Evolutionary conservation across 2,113 vertebrate species (phyloP).

Genomic region (Calcarius ornatus): DNA sequence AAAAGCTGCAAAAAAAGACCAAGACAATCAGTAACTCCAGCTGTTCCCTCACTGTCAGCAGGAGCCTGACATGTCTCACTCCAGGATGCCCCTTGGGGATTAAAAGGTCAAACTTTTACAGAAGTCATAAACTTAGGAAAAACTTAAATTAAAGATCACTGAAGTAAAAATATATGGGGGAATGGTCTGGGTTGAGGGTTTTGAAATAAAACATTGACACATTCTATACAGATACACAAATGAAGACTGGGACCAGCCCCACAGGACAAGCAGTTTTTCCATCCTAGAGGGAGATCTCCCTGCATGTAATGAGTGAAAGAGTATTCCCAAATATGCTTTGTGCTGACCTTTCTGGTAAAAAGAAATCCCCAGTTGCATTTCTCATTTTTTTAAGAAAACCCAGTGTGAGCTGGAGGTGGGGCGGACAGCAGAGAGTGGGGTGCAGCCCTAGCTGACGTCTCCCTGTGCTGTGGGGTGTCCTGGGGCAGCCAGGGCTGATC

Average conservation of each 20-base stretch:
- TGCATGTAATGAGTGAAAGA: background rate
- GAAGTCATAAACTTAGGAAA: background rate
- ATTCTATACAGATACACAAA: background rate
- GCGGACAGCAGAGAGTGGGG: background rate
- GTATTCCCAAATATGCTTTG: background rate
- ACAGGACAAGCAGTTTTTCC: background rate
- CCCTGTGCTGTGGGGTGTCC: background rate
- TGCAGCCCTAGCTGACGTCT: background rate
- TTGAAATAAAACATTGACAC: background rate
- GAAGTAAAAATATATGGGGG: background rate
- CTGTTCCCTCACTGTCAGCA: background rate
- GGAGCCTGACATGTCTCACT: background rate
- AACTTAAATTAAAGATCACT: background rate
- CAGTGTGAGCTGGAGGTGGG: background rate
- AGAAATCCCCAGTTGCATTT: background rate
- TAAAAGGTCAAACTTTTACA: background rate
- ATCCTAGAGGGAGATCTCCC: background rate
- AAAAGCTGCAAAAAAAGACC: background rate
- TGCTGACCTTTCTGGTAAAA: background rate
- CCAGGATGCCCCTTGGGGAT: background rate
- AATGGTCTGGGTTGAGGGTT: background rate
- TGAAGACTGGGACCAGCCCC: background rate
- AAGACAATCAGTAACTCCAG: background rate
- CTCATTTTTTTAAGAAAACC: background rate
- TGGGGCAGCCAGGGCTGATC: background rate